A percentile compares a stretch with the other conserved stretches of the same genome.
Conservation (phyloP, 2,797 vertebrate genomes). For the Microctenopoma lineatum region DNA sequence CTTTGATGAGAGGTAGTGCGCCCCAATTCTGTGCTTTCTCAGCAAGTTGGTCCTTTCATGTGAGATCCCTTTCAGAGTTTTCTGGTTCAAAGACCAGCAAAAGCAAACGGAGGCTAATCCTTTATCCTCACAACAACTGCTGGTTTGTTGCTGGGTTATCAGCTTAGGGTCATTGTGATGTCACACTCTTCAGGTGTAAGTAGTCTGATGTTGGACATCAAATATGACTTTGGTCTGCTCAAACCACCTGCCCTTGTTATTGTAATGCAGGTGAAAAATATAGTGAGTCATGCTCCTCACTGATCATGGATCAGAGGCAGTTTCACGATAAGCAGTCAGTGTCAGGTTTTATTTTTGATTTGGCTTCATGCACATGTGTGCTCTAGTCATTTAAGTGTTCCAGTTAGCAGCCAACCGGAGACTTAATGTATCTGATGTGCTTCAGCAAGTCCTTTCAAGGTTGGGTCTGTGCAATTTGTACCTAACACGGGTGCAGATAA, state of each 20-base stretch:
- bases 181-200: slow-evolving; percentile 73
- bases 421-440: slow-evolving; percentile 69
- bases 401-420: slow-evolving; percentile 41
- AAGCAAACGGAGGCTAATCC: slow-evolving; percentile 74
- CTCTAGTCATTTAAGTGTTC: slow-evolving; percentile 2
- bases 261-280: slow-evolving; percentile 59
- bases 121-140: slow-evolving; percentile 73
- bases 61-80: slow-evolving; percentile 60
- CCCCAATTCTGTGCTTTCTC: slow-evolving; percentile 69
- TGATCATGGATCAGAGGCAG: slow-evolving; percentile 22
- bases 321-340: slow-evolving; percentile 38
- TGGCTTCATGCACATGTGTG: slow-evolving; percentile 3
- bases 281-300: slow-evolving; percentile 51
- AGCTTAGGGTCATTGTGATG: slow-evolving; percentile 76
- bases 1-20: slow-evolving; percentile 68
- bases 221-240: slow-evolving; percentile 72
- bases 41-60: slow-evolving; percentile 76
- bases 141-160: slow-evolving; percentile 73
- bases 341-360: slow-evolving; percentile 34
- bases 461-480: slow-evolving; percentile 82
- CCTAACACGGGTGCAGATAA: slow-evolving; percentile 81
- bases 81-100: slow-evolving; percentile 79
- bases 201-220: slow-evolving; percentile 76
- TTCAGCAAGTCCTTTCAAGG: slow-evolving; percentile 74
- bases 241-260: slow-evolving; percentile 67